Evolutionary conservation across 1,140 invertebrate genomes (phyloP), one percentile per base, ranked within the genome.

Genomic region (Plectrocnemia conspersa): DNA sequence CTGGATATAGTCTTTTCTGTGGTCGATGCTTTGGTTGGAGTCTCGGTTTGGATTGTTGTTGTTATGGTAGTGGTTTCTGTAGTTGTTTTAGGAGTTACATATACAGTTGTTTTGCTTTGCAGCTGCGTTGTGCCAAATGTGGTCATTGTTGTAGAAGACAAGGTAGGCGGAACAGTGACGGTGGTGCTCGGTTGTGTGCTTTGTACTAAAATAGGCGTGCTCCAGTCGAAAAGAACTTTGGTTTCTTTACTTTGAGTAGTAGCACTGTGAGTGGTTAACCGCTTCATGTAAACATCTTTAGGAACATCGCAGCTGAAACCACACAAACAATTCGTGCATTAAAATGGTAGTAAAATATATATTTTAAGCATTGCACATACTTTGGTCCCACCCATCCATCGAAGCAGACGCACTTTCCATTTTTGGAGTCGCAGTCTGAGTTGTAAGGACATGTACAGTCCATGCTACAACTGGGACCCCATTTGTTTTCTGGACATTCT

Each of bases 401-500:
- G 9, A 55, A 29, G 29, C 60, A 62, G 2, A 58, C 53, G 23
- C 60, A 62, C 41, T 59, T 62, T 11, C 60, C 60, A 49, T 62
- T 59, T 29, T 24, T 52, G 10, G 60, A 23, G 40, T 62, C 60
- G 29, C 60, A 62, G 10, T 54, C 15, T 9, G 60, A 58, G 38
- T 62, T 62, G 3, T 50, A 53, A 19, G 60, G 60, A 53, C 60
- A 62, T 23, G 23, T 47, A 29, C 60, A 62, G 19, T 59, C 52
- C 23, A 53, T 36, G 19, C 15, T 19, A 53, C 60, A 76, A 55
- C 73, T 76, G 1, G 68, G 68, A 18, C 74, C 74, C 74, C 74
- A 76, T 59, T 70, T 74, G 40, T 71, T 69, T 38, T 63, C 56
- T 15, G 70, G 70, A 64, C 74, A 76, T 32, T 70, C 74, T 76